Evolutionary conservation across 2,113 vertebrate species (phyloP), one percentile per base, ranked within the genome.

Genomic region (Collichthys lucidus): DNA sequence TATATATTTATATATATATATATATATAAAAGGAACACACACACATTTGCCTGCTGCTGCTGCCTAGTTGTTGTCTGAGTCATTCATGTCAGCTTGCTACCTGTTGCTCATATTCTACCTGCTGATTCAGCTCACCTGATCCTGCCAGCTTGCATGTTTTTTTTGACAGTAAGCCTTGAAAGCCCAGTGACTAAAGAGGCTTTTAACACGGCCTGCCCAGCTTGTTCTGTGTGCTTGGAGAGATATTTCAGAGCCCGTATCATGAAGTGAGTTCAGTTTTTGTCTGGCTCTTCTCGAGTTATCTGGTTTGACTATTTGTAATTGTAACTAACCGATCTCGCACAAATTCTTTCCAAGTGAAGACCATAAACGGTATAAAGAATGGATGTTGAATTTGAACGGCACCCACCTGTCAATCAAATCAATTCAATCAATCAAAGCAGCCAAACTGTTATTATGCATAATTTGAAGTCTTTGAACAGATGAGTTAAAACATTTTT

Each of bases 61-160:
- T 80, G 50, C 52, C 17, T 40, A 2, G 62, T 46, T 64, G 73
- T 55, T 42, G 66, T 35, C 63, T 49, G 42, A 66, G 59, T 4
- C 53, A 19, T 65, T 77, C 64, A 4, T 55, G 77, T 70, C 52
- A n/a, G 55, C 66, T 40, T 9, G 11, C 19, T 57, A 82, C 75
- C 52, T 87, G 81, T 86, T 85, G 78, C 70, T 72, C 53, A 3
- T 65, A 3, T 57, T 31, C 20, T 55, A 26, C 64, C 66, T 68
- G 79, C 64, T 82, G 82, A 46, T 75, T 71, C 57, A 61, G 62
- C 56, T 71, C n/a, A 42, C 22, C 26, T 56, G 50, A 20, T 49
- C 50, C 47, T 46, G 17, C 26, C 47, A 24, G 5, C 53, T 29
- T 82, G 19, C 35, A 53, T 62, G 31, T 62, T 56, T 42, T 42